Evolutionary conservation across 2,113 vertebrate species (phyloP).

Genomic region (Phylloscopus trochilus): DNA sequence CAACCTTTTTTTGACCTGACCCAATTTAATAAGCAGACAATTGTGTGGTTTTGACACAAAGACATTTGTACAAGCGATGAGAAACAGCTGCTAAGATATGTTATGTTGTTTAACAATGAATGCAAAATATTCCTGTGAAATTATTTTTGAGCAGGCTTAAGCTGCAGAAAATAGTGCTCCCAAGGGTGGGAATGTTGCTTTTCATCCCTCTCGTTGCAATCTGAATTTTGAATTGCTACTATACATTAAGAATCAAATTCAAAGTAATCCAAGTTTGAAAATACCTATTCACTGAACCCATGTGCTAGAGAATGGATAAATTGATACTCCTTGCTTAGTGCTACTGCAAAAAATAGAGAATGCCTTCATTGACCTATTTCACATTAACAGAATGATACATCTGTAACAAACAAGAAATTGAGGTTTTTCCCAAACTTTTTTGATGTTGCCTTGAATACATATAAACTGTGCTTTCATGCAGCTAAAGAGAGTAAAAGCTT

Average conservation of each 20-base stretch:
- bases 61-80: background rate
- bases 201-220: background rate
- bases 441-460: background rate
- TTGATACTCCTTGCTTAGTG: background rate
- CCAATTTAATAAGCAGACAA: background rate
- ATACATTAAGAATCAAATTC: background rate
- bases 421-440: background rate
- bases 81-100: background rate
- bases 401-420: background rate
- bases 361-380: background rate
- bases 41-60: slow-evolving; percentile 19
- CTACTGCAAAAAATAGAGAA: background rate
- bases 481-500: background rate
- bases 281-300: background rate
- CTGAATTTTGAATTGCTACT: background rate
- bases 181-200: background rate
- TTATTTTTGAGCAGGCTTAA: background rate
- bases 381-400: background rate
- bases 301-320: background rate
- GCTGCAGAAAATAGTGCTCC: background rate
- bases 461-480: background rate
- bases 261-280: background rate
- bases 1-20: slow-evolving; percentile 14
- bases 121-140: background rate
- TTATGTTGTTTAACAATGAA: background rate